phyloP scores from a whole-genome alignment of 2,888 invertebrate species.

The Drosophila neonasuta region DNA sequence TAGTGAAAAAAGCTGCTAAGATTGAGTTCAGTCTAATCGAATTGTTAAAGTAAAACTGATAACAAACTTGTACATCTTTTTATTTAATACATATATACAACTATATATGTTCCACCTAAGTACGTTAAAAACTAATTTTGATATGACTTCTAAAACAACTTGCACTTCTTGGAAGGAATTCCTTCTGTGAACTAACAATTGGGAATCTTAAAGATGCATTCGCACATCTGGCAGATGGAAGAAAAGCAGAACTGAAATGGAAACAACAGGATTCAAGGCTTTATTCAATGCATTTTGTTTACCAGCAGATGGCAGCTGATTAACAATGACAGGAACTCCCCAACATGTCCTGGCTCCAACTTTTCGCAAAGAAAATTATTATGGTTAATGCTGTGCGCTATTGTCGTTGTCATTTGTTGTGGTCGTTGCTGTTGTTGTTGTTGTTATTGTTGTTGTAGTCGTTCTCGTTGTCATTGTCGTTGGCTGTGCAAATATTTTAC shows the following conservation, averaged over 20 bases:
- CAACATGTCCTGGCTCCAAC: conserved; percentile 55
- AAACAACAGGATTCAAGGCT: conserved; percentile 42
- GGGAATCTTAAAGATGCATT: conserved; percentile 9
- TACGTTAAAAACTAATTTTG: no score
- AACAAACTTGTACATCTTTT: no score
- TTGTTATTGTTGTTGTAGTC: conserved; percentile 18
- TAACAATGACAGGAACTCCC: conserved; percentile 60
- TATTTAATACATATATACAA: no score
- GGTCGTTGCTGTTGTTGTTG: conserved; percentile 19
- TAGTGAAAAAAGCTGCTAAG: no score
- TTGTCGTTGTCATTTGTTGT: conserved; percentile 48
- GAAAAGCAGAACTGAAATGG: conserved; percentile 11
- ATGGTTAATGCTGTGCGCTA: conserved; percentile 70
- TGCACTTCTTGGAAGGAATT: no score
- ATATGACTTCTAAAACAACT: no score
- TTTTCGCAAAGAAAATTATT: conserved; percentile 63
- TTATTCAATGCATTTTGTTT: conserved; percentile 58
- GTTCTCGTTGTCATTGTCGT: conserved; percentile 23
- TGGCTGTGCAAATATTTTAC: conserved; percentile 72
- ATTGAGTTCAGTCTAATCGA: no score
- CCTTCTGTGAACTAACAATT: neutral
- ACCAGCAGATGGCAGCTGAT: conserved; percentile 61
- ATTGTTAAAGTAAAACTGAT: no score
- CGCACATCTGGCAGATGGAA: conserved; percentile 7
- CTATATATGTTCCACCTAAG: no score